Evolutionary conservation across 2,113 vertebrate genomes (phyloP).

Genomic region (Leucopternis melanops): DNA sequence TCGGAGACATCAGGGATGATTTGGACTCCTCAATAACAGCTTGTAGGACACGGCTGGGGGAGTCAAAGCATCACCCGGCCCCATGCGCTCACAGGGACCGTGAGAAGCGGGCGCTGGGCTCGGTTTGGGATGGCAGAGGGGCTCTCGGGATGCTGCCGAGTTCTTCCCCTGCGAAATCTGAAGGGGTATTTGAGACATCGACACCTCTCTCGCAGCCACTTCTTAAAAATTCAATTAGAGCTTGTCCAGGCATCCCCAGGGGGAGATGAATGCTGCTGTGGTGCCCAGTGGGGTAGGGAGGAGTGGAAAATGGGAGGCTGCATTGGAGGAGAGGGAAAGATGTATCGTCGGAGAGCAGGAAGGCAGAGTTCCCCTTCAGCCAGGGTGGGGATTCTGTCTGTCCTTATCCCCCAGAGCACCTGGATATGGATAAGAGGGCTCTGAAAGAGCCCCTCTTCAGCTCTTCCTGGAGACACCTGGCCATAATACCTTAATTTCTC

Average conservation of each 20-base stretch:
- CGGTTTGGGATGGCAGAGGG: not conserved
- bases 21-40: not conserved
- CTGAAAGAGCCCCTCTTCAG: not conserved
- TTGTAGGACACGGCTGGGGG: not conserved
- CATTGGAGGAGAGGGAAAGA: not conserved
- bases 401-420: not conserved
- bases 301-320: not conserved
- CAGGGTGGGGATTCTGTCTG: not conserved
- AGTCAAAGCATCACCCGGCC: not conserved
- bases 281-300: not conserved
- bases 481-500: not conserved
- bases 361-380: not conserved
- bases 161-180: not conserved
- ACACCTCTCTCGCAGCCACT: not conserved
- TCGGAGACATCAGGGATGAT: not conserved
- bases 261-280: not conserved
- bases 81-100: accelerated
- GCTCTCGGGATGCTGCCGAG: not conserved
- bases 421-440: not conserved
- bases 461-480: not conserved
- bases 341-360: not conserved
- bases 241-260: not conserved
- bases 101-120: not conserved
- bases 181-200: accelerated
- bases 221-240: not conserved